Conservation (phyloP, 2,888 invertebrate genomes). For the Parelbella ahira region DNA sequence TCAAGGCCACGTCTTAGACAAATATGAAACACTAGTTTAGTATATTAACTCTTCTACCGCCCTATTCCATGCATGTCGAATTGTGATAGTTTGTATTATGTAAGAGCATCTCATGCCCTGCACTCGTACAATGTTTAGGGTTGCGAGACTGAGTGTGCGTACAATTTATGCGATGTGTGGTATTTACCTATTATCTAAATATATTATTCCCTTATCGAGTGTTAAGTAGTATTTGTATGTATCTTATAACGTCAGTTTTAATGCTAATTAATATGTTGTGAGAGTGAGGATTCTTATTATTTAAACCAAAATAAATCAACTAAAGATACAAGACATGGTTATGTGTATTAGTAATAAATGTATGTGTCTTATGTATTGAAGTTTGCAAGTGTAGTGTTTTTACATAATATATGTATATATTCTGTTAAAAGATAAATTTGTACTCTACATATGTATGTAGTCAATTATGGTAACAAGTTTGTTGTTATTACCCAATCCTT, state of each 20-base stretch:
- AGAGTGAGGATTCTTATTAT: slow-evolving; percentile 27
- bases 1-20: slow-evolving; percentile 67
- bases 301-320: slow-evolving; percentile 46
- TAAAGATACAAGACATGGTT: slow-evolving; percentile 32
- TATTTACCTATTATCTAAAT: slow-evolving; percentile 22
- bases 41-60: slow-evolving; percentile 29
- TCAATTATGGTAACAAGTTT: slow-evolving; percentile 28
- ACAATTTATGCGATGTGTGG: slow-evolving; percentile 16
- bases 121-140: slow-evolving; percentile 27
- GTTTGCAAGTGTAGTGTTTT: slow-evolving; percentile 36
- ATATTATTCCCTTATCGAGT: slow-evolving; percentile 17
- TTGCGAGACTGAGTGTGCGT: slow-evolving; percentile 30
- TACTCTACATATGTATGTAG: slow-evolving; percentile 32
- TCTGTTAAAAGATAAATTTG: slow-evolving; percentile 21
- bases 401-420: slow-evolving; percentile 21
- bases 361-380: slow-evolving; percentile 33
- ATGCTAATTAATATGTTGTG: slow-evolving; percentile 7
- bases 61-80: slow-evolving; percentile 40
- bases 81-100: slow-evolving; percentile 41
- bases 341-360: slow-evolving; percentile 37
- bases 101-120: slow-evolving; percentile 27
- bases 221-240: slow-evolving; percentile 24
- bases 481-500: slow-evolving; percentile 13
- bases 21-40: slow-evolving; percentile 76
- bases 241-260: slow-evolving; percentile 17